Conservation (phyloP, 2,888 invertebrate species). For the Dryadula phaetusa region DNA sequence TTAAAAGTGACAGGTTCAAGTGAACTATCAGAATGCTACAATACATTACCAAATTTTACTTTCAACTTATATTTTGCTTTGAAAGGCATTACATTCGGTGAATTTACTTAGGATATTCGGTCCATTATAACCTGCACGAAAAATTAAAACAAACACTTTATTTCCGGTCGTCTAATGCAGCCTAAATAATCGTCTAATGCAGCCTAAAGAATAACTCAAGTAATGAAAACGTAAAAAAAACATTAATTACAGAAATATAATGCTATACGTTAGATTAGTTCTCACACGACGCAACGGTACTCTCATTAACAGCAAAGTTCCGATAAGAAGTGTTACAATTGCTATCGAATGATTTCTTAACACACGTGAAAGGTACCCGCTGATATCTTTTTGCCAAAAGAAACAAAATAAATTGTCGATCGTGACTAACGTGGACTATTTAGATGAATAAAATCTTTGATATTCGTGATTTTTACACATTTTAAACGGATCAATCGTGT, state of each 20-base stretch:
- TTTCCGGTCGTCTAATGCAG: neutral
- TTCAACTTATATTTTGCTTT: neutral
- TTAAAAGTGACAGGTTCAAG: neutral
- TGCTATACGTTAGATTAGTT: neutral
- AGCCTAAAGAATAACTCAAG: neutral
- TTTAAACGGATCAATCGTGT: too few relatives aligned
- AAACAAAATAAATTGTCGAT: neutral
- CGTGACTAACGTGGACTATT: neutral
- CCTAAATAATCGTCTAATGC: neutral
- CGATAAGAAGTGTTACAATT: conserved; percentile 16
- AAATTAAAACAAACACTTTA: neutral
- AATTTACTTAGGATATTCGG: neutral
- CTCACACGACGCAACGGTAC: conserved; percentile 8
- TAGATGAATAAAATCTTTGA: neutral
- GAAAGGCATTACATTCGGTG: neutral
- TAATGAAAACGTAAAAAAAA: neutral
- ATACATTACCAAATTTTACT: neutral
- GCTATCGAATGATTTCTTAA: conserved; percentile 10
- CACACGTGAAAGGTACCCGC: conserved; percentile 1
- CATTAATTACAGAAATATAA: neutral
- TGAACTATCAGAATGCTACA: neutral
- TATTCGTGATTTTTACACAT: neutral
- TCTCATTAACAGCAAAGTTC: neutral
- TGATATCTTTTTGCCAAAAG: conserved; percentile 8
- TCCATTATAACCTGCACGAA: neutral